Evolutionary conservation across 1,140 invertebrate genomes (phyloP), one percentile per base, ranked within the genome.

Genomic region (Pseudomyrmex flavicornis): DNA sequence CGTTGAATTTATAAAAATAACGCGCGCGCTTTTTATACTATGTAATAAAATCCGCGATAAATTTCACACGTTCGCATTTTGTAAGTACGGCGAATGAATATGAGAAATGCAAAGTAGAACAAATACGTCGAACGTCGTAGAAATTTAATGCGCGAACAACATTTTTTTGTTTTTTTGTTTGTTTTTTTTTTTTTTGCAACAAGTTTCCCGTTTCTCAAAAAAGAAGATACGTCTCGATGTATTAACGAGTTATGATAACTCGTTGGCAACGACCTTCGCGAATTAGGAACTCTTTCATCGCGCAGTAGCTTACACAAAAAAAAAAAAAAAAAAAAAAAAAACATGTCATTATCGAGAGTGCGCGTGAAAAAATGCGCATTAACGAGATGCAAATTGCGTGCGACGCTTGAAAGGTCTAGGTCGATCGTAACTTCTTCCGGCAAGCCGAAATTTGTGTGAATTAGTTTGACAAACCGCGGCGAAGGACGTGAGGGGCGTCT

Each of bases 351-450:
- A 84, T 86, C 17, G 62, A 85, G 17, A 62, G 2, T 2, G 46
- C 48, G 52, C 69, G 73, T 80, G 84, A 87, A 82, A 83, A 66
- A 56, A 61, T 12, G 20, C 26, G 70, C 85, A 68, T 73, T 85
- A 87, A 90, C 74, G 77, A n/a, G 56, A 90, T 92, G 91, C 84
- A 91, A 92, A 91, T 90, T 22, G 35, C 83, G 87, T 79, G 82
- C 72, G 85, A 59, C 63, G 83, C 26, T 82, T 80, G 85, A 93
- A 93, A 93, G 92, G 92, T 93, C 92, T 93, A 93, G 92, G 92
- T 92, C 92, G 26, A 73, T 85, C n/a, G 8, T n/a, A 20, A 68
- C 52, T 82, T 35, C 89, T 90, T 87, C 85, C 85, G 86, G 69
- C 63, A 84, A 61, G 58, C 82, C 84, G 46, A 87, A 92, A 92